phyloP scores from a whole-genome alignment of 2,113 vertebrate genomes.

The Ranitomeya imitator region DNA sequence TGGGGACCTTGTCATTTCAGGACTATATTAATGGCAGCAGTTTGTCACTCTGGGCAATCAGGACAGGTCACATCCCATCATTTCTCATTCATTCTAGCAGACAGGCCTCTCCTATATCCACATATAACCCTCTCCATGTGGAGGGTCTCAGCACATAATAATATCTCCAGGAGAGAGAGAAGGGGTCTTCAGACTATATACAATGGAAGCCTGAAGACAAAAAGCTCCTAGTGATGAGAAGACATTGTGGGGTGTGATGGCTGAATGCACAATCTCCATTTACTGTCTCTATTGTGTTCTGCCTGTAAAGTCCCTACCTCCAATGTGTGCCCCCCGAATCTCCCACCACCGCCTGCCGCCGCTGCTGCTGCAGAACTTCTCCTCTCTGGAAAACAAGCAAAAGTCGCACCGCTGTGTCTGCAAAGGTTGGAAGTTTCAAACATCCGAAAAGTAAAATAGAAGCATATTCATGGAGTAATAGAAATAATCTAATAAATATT shows the following conservation, averaged over 20 bases:
- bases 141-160: conserved; percentile 35
- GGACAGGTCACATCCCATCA: conserved; percentile 42
- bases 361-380: background rate
- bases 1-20: conserved; percentile 45
- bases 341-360: background rate
- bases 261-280: conserved; percentile 22
- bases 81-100: conserved; percentile 40
- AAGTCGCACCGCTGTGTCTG: no score
- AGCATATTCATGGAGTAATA: no score
- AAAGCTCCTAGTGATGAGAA: conserved; percentile 19
- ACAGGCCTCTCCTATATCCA: conserved; percentile 9
- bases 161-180: background rate
- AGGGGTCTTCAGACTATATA: background rate
- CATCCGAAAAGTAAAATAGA: no score
- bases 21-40: conserved; percentile 47
- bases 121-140: conserved; percentile 14
- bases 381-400: background rate
- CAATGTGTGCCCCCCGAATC: background rate
- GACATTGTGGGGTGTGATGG: background rate
- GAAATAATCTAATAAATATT: no score
- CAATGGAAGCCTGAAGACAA: conserved; percentile 24
- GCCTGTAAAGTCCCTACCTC: background rate
- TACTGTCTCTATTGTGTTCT: conserved; percentile 45
- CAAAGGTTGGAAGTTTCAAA: no score
- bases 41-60: conserved; percentile 54